phyloP scores from a whole-genome alignment of 2,113 vertebrate species.

The Halcyon senegalensis region DNA sequence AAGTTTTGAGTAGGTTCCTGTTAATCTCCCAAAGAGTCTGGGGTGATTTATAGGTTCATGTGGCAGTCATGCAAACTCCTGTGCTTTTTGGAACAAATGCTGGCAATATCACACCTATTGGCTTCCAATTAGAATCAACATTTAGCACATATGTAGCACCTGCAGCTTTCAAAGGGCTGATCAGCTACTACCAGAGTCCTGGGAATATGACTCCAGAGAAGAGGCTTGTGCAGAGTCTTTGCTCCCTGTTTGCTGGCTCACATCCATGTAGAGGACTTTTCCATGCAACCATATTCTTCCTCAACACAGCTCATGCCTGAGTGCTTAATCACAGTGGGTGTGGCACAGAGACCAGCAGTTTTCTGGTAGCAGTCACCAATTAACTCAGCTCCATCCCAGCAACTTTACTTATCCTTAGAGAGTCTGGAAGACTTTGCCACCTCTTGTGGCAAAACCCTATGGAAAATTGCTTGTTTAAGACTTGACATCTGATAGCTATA shows the following conservation, averaged over 20 bases:
- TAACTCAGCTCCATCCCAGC: not conserved
- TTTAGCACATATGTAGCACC: not conserved
- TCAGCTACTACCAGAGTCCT: not conserved
- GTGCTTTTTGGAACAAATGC: not conserved
- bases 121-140: not conserved
- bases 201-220: not conserved
- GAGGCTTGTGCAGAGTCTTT: not conserved
- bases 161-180: not conserved
- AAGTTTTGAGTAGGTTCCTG: not conserved
- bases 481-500: not conserved
- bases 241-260: not conserved
- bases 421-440: not conserved
- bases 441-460: not conserved
- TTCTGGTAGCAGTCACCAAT: not conserved
- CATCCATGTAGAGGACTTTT: not conserved
- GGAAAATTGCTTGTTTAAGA: not conserved
- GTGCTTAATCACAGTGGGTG: not conserved
- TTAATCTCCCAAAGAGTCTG: not conserved
- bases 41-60: not conserved
- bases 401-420: not conserved
- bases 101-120: not conserved
- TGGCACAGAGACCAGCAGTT: not conserved
- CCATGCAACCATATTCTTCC: not conserved
- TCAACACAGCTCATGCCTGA: not conserved
- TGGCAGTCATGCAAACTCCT: not conserved